phyloP scores from a whole-genome alignment of 2,797 vertebrate genomes.

The Sarcoramphus papa region DNA sequence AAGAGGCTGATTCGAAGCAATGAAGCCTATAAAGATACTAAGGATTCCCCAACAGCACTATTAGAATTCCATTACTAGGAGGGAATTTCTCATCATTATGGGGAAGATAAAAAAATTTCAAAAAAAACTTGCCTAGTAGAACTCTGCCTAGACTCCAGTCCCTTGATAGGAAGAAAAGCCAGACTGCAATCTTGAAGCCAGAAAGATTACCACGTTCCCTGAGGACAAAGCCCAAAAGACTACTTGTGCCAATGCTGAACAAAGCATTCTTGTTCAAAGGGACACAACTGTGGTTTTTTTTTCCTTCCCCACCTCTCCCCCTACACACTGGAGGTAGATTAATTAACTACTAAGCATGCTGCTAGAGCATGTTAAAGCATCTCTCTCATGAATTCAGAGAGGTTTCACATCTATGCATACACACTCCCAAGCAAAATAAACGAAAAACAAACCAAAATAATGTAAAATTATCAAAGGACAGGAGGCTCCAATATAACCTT shows the following conservation, averaged over 20 bases:
- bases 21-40: neutral
- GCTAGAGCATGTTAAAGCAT: neutral
- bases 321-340: neutral
- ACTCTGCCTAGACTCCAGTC: neutral
- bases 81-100: neutral
- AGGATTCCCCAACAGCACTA: neutral
- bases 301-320: neutral
- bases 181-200: neutral
- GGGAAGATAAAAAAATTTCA: neutral
- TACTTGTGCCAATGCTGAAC: neutral
- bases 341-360: neutral
- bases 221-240: neutral
- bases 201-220: neutral
- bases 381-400: neutral
- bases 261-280: neutral
- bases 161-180: neutral
- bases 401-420: neutral
- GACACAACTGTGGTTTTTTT: neutral
- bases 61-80: neutral
- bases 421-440: neutral
- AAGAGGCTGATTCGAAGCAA: neutral
- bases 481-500: neutral
- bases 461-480: neutral
- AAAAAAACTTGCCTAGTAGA: neutral
- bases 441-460: neutral